Percentiles rank a stretch among this genome's conserved stretches.
These are phyloP conservation scores for Gasterosteus aculeatus DNA, from an alignment of 2,113 vertebrate species.

Conservation along the genomic window DNA sequence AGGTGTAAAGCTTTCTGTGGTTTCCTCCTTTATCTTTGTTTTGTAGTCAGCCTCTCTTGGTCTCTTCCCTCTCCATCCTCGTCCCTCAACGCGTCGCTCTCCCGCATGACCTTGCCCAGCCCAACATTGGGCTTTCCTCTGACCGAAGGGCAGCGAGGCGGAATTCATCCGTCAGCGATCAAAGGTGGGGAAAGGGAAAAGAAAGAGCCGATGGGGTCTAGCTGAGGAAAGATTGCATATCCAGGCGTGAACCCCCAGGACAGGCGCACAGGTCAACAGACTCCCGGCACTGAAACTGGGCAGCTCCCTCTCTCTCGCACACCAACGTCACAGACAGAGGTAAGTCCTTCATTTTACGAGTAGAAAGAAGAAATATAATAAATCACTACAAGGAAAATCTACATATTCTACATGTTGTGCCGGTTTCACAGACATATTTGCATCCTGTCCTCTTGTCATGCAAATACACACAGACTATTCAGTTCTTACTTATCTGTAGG, in stretches of 20 bases:
- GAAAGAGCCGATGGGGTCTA: slow-evolving; percentile 35
- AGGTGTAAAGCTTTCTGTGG: background rate
- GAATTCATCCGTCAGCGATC: slow-evolving; percentile 78
- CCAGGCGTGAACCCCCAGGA: slow-evolving; percentile 65
- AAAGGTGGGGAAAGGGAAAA: slow-evolving; percentile 48
- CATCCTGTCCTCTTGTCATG: background rate
- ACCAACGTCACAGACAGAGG: slow-evolving; percentile 6
- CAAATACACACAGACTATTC: slow-evolving; percentile 8
- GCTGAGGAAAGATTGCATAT: slow-evolving; percentile 68
- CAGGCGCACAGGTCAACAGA: slow-evolving; percentile 63
- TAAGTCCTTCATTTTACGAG: background rate
- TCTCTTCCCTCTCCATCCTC: background rate
- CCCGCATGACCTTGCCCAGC: slow-evolving; percentile 64
- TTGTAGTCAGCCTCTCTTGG: background rate
- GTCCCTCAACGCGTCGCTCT: slow-evolving; percentile 22
- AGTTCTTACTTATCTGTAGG: slow-evolving; percentile 33
- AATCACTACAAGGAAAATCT: background rate
- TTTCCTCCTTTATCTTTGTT: background rate
- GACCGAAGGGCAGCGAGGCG: slow-evolving; percentile 68
- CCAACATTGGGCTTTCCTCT: slow-evolving; percentile 61
- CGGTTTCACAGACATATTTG: background rate
- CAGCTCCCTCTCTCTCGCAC: slow-evolving; percentile 7
- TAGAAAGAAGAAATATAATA: background rate
- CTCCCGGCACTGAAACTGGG: slow-evolving; percentile 35
- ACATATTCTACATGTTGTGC: background rate